phyloP scores from a whole-genome alignment of 2,113 vertebrate species.

The Pachyramphus minor region DNA sequence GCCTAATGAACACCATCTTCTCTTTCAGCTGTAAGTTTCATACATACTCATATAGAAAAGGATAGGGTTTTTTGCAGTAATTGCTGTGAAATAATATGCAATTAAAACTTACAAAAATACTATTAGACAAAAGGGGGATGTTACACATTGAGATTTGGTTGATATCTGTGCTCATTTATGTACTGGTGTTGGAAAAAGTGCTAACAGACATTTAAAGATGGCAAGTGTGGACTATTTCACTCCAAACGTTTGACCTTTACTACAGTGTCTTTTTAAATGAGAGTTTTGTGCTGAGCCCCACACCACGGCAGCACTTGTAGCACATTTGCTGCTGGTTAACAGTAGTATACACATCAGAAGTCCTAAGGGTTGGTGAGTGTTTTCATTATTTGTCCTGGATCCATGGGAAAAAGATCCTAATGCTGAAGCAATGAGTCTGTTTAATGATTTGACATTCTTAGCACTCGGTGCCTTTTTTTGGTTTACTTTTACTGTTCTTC shows the following conservation, averaged over 20 bases:
- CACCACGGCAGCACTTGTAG: accelerated
- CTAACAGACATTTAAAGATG: background rate
- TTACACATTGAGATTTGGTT: background rate
- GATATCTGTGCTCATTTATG: background rate
- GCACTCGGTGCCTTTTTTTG: accelerated
- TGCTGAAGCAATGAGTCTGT: accelerated
- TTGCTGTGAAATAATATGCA: background rate
- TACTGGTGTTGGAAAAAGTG: background rate
- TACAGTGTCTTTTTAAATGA: background rate
- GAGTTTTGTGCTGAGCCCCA: background rate
- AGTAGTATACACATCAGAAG: accelerated
- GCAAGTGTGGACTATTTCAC: background rate
- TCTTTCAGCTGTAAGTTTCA: background rate
- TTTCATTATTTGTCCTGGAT: background rate
- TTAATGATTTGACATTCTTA: background rate
- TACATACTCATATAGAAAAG: background rate
- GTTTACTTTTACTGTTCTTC: background rate
- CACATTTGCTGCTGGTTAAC: background rate
- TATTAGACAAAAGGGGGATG: background rate
- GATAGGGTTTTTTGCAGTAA: background rate
- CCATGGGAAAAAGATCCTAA: accelerated
- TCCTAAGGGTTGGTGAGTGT: background rate
- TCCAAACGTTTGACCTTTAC: background rate
- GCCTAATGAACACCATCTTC: background rate
- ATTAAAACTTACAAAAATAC: background rate